A percentile compares a stretch with the other conserved stretches of the same genome.
Evolutionary conservation across 2,888 invertebrate genomes (phyloP).

Genomic region (Cerastis rubricosa): DNA sequence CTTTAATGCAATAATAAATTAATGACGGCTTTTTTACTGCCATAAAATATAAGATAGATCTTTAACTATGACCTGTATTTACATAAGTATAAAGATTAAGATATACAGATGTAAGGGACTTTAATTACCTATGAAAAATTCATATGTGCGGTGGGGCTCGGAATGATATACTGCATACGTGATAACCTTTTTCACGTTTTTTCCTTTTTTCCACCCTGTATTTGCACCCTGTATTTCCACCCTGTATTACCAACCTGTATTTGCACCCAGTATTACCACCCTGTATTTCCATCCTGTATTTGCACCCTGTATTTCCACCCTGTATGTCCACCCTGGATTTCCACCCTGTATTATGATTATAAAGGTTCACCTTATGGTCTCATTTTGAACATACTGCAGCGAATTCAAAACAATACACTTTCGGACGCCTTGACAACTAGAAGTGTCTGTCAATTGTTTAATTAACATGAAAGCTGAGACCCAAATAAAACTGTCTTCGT

Average conservation of each 20-base stretch:
- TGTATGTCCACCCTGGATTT: no score
- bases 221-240: no score
- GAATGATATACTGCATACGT: no score
- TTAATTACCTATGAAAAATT: no score
- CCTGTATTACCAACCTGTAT: no score
- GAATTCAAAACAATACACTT: neutral
- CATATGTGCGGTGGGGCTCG: no score
- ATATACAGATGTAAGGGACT: no score
- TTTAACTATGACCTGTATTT: neutral
- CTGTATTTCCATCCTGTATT: no score
- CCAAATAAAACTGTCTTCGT: neutral
- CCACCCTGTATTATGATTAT: neutral
- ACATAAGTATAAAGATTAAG: neutral
- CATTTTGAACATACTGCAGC: neutral
- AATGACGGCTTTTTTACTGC: neutral
- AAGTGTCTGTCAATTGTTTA: neutral
- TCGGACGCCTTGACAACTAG: neutral
- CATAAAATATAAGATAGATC: neutral
- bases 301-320: no score
- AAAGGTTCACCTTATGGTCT: neutral
- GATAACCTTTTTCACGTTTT: no score
- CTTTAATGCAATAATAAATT: neutral
- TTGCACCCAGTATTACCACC: no score
- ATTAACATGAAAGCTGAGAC: neutral
- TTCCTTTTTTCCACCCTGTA: no score